Percentiles rank a stretch among this genome's conserved stretches.
phyloP scores from a whole-genome alignment of 1,140 invertebrate genomes.

The Solen grandis region DNA sequence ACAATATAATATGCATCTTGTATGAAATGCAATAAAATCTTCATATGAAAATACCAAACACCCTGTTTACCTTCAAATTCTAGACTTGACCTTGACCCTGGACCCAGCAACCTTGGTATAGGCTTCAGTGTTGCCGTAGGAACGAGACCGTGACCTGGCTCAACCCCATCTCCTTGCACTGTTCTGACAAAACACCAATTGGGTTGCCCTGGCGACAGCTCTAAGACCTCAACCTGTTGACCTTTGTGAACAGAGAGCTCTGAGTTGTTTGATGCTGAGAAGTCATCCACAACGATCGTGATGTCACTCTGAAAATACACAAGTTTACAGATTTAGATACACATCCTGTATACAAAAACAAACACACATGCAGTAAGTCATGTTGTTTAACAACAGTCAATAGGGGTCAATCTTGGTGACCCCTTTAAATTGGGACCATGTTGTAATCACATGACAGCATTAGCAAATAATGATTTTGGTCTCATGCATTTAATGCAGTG shows the following conservation, averaged over 20 bases:
- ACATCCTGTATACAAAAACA: no score
- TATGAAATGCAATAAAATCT: no score
- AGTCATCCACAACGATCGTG: constrained; percentile 77
- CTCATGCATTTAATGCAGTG: no score
- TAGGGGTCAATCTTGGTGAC: no score
- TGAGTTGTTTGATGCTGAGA: constrained; percentile 67
- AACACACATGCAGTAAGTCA: no score
- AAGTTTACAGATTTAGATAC: no score
- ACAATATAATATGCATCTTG: no score
- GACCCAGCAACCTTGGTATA: constrained; percentile 78
- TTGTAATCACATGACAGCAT: no score
- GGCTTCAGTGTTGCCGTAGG: constrained; percentile 91
- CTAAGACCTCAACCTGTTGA: constrained; percentile 95
- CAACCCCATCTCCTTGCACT: constrained; percentile 72
- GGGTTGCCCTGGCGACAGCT: constrained; percentile 82
- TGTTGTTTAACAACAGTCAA: no score
- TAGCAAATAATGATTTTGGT: no score
- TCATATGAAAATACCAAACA: no score
- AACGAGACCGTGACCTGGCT: constrained; percentile 87
- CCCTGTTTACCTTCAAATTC: constrained; percentile 77
- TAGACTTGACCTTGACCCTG: constrained; percentile 75
- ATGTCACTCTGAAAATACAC: constrained; percentile 72
- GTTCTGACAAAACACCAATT: constrained; percentile 80
- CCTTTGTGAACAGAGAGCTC: constrained; percentile 76
- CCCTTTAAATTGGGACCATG: no score